These are phyloP conservation scores for Cacoxenus indagator DNA, from an alignment of 2,888 invertebrate species.

Conservation along the genomic window DNA sequence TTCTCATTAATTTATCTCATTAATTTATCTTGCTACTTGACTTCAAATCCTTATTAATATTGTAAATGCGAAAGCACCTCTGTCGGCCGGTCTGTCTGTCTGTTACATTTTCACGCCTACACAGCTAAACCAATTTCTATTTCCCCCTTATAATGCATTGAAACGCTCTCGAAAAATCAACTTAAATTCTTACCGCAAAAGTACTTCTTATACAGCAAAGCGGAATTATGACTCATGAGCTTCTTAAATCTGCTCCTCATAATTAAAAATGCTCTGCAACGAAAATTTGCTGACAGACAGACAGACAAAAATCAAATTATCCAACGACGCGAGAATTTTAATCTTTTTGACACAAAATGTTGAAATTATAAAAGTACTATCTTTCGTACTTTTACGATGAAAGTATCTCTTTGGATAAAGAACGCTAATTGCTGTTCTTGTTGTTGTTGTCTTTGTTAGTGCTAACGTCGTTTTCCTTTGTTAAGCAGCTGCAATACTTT, in stretches of 20 bases:
- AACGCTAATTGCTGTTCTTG: constrained; percentile 8
- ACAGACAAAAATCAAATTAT: constrained; percentile 7
- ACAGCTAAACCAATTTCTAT: too few species aligned
- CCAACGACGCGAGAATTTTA: not conserved
- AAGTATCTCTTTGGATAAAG: not conserved
- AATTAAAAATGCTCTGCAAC: not conserved
- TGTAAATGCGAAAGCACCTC: too few species aligned
- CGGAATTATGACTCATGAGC: not conserved
- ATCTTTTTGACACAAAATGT: constrained; percentile 3
- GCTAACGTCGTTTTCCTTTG: not conserved
- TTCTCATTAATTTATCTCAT: too few species aligned
- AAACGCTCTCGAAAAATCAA: too few species aligned
- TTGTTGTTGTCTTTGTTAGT: not conserved
- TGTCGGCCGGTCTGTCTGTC: too few species aligned
- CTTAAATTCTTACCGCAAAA: too few species aligned
- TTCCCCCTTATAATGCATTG: too few species aligned
- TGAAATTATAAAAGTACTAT: not conserved
- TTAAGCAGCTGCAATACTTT: constrained; percentile 5
- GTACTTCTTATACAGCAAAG: not conserved
- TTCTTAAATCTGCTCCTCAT: not conserved
- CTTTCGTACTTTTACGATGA: not conserved
- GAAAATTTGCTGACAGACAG: constrained; percentile 6
- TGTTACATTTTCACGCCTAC: too few species aligned
- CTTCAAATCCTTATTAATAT: too few species aligned
- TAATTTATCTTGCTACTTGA: too few species aligned